Percentiles rank a stretch among this genome's conserved stretches.
phyloP scores from a whole-genome alignment of 2,113 vertebrate species.

The Platichthys flesus region DNA sequence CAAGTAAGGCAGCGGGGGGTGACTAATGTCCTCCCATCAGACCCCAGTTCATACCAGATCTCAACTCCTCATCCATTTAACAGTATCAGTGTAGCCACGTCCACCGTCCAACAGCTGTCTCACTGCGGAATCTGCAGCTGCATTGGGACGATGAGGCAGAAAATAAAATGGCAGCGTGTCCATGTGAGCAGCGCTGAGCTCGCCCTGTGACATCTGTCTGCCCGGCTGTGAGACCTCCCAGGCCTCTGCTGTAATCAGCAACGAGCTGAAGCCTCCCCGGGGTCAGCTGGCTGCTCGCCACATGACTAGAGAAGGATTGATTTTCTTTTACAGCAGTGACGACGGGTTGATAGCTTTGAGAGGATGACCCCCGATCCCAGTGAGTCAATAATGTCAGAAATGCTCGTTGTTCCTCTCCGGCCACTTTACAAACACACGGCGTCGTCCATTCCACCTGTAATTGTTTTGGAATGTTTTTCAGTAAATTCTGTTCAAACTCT shows the following conservation, averaged over 20 bases:
- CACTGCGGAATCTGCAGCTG: slow-evolving; percentile 44
- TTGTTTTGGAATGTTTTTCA: background rate
- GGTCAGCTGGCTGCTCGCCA: slow-evolving; percentile 2
- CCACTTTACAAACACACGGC: background rate
- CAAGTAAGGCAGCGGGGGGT: background rate
- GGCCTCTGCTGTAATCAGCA: background rate
- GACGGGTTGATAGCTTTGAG: background rate
- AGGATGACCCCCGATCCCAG: background rate
- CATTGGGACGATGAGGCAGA: background rate
- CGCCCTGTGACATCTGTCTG: slow-evolving; percentile 1
- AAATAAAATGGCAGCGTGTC: slow-evolving; percentile 10
- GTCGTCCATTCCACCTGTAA: background rate
- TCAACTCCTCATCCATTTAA: background rate
- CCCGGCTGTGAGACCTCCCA: slow-evolving; percentile 9
- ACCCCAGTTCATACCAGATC: background rate
- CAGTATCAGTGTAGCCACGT: background rate
- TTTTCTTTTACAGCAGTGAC: slow-evolving; percentile 4
- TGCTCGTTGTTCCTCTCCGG: background rate
- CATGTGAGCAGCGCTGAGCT: background rate
- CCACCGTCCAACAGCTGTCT: slow-evolving; percentile 13
- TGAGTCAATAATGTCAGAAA: background rate
- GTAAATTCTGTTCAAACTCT: background rate
- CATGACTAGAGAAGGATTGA: background rate
- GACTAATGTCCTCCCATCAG: background rate
- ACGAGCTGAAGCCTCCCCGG: background rate